Base-by-base conservation (phyloP, 2,797 vertebrate genomes). In the Brotogeris chrysoptera region DNA sequence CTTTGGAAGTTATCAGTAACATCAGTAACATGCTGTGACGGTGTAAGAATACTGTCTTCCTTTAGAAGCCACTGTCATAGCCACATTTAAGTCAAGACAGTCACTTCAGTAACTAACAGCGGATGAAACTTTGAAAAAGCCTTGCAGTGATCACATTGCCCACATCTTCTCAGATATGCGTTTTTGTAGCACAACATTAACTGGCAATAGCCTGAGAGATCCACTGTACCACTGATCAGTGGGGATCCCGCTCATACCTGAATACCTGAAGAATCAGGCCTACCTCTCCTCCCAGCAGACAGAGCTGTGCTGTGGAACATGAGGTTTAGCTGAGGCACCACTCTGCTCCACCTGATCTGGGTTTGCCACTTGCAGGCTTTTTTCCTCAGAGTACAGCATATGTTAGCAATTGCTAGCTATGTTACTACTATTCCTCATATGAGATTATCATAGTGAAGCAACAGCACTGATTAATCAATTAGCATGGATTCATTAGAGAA, bases 381-480 rank as follows among this genome's bases (percentile, higher is more conserved):
- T 89, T 85, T 60, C 86, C 81, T 91, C 44, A 6, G 84, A 10
- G 86, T 87, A 85, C 61, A 87, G 68, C 55, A 27, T 59, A 87
- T 7, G 9, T 41, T 79, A 85, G 74, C 92, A 95, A 96, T 93
- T 95, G 81, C 86, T 74, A 71, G 68, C 57, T 92, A 52, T 17
- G 16, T 52, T 91, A 89, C 88, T 43, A 28, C 88, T 93, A 25
- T 64, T 95, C 72, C 94, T 95, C 86, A 71, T 89, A 61, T 38
- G 86, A 93, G 79, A 96, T 92, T 96, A 93, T 69, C 86, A 65
- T 1, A 91, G 91, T 43, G 52, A 95, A 96, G 88, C 74, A 95
- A 94, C 79, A 95, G 93, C 81, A 61, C 76, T 95, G 95, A 97
- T 96, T 97, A 96, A 96, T 97, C 94, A 96, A 97, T 96, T 97